Evolutionary conservation across 2,797 vertebrate species (phyloP), one percentile per base, ranked within the genome.

Genomic region (Sebastes diaconus): DNA sequence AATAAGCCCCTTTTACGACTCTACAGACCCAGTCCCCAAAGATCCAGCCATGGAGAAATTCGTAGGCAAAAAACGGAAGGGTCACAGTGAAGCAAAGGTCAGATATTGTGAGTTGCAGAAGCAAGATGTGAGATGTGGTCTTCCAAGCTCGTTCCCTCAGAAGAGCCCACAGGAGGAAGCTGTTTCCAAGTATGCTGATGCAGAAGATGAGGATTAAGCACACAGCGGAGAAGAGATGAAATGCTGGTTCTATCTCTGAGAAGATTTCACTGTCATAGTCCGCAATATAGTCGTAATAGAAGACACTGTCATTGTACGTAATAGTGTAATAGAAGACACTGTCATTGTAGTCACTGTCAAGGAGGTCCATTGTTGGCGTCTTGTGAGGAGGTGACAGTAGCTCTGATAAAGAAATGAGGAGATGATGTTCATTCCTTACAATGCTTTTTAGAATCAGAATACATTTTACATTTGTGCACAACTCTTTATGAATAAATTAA

Each of bases 131-230:
- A 1, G 52, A 24, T 5, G 66, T 64, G 22, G 20, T 81, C 72
- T 34, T 70, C 67, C 66, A 81, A 52, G 20, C 29, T 58, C 11
- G 36, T 70, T 52, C 22, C 14, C 8, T 70, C 24, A 5, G 4
- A 64, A 81, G 7, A 25, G 29, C 29, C 59, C 36, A 75, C 36
- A 81, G 24, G 29, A 75, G 67, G 73, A 70, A 70, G 66, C 29
- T 12, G 52, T 75, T 81, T 50, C 36, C 36, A 1, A 20, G n/a
- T 20, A 66, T 2, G n/a, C 68, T 42, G 25, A 76, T 25, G 30
- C 68, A 81, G 68, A 76, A 60, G 68, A 76, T 39, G 32, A 76
- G 0, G 25, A 3, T n/a, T 1, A 1, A 30, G 73, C 13, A 59
- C 25, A 22, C 79, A 71, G 5, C 1, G 18, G 0, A 1, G 24